Base-by-base conservation (phyloP, 64 coral and sea anemone species). In the Astreopora myriophthalma region DNA sequence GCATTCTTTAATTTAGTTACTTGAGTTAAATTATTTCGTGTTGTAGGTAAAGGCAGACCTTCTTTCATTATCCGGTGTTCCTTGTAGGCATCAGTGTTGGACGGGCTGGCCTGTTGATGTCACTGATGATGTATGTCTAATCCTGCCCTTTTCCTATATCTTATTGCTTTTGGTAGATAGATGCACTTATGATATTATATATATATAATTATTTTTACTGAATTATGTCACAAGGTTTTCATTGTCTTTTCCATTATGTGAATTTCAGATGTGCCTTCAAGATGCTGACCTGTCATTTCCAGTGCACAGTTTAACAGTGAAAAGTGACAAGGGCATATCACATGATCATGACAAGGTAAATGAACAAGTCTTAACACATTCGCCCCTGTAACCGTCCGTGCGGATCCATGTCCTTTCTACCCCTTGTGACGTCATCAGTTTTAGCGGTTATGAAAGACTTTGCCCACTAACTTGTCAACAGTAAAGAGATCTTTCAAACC, bases 231-330 rank as follows among this genome's bases (percentile, higher is more conserved):
- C 5, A 11, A 17, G 61, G 17, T 7, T 17, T 64, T 27, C 80
- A 84, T 8, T 27, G n/a, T 60, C 23, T 77, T 76, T 29, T 76
- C 35, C 27, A 16, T 88, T 6, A 17, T 75, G 69, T 75, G 14
- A 60, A 64, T 88, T 89, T 51, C 75, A 94, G 92, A 94, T 94
- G 92, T 71, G 19, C 61, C 92, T 87, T 34, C 40, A 69, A 85
- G 89, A 90, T 49, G 91, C 85, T 52, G 74, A 92, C 9, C 70
- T 94, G 36, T 91, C 92, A 26, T 94, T 98, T 89, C 96, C 96
- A 24, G 92, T 94, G 36, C 96, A 98, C 80, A 37, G 74, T n/a
- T 89, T 94, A 81, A 94, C 39, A 24, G 57, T 96, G 68, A 48
- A 17, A 73, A 86, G 76, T 51, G 80, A 88, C 5, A 23, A 88